phyloP scores from a whole-genome alignment of 2,797 vertebrate species.

The Poecilia wingei region DNA sequence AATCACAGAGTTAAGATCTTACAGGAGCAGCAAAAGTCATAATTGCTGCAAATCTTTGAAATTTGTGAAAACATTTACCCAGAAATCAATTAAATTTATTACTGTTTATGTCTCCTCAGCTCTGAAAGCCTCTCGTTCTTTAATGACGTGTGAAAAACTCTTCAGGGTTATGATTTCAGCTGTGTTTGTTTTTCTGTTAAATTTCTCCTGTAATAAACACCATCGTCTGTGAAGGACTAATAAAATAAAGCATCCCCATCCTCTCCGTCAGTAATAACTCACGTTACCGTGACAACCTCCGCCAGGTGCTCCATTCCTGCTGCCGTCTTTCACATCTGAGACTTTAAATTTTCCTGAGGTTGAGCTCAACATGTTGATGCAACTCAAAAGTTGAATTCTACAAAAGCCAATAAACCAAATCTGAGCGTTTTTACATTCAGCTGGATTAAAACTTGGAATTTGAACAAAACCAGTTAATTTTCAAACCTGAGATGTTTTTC shows the following conservation, averaged over 20 bases:
- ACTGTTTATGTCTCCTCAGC: neutral
- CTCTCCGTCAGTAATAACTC: neutral
- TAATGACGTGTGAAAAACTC: neutral
- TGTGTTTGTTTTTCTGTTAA: neutral
- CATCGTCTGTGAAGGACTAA: neutral
- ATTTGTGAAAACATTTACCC: neutral
- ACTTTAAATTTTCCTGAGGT: conserved; percentile 1
- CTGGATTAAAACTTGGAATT: neutral
- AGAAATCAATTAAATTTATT: neutral
- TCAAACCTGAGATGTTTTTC: neutral
- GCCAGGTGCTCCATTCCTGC: neutral
- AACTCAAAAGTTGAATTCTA: neutral
- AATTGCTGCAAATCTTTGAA: neutral
- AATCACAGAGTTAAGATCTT: neutral
- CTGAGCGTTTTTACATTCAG: neutral
- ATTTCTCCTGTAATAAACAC: neutral
- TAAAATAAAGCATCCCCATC: neutral
- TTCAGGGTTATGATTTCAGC: neutral
- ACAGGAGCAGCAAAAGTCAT: neutral
- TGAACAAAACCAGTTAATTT: neutral
- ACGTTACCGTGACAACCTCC: neutral
- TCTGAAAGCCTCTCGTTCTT: neutral
- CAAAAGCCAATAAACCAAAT: neutral
- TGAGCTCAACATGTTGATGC: neutral
- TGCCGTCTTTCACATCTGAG: neutral